These are phyloP conservation scores for Tapirus indicus DNA, from an alignment of 2,797 vertebrate species.

Conservation along the genomic window DNA sequence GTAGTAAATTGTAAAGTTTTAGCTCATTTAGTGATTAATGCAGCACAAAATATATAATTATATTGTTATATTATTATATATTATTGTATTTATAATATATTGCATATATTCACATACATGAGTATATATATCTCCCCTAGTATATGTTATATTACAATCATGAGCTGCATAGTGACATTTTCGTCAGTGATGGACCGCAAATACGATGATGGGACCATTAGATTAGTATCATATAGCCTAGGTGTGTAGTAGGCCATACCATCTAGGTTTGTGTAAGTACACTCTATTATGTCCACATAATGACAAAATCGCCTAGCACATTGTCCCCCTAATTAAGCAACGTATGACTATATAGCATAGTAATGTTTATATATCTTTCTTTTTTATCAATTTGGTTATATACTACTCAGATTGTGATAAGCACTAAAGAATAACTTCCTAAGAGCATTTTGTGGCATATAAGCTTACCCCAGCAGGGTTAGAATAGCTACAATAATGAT, in stretches of 20 bases:
- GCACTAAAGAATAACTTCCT: not conserved
- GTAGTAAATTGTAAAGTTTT: not conserved
- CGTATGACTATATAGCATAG: not conserved
- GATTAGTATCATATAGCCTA: no score
- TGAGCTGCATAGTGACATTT: no score
- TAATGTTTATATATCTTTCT: not conserved
- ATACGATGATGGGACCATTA: no score
- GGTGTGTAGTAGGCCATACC: no score
- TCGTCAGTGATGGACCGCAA: no score
- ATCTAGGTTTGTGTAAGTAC: no score
- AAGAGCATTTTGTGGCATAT: not conserved
- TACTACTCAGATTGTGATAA: not conserved
- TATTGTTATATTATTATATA: not conserved
- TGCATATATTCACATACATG: not conserved
- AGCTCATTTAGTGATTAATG: not conserved
- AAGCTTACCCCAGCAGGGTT: not conserved
- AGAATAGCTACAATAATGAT: not conserved
- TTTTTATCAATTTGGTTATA: not conserved
- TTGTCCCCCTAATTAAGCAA: no score
- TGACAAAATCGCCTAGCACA: no score
- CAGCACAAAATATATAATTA: not conserved
- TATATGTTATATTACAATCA: not conserved
- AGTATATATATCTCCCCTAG: not conserved
- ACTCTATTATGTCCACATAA: no score
- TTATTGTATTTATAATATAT: not conserved